These are phyloP conservation scores for Alloplasta piceator DNA, from an alignment of 2,888 invertebrate genomes.

Conservation along the genomic window DNA sequence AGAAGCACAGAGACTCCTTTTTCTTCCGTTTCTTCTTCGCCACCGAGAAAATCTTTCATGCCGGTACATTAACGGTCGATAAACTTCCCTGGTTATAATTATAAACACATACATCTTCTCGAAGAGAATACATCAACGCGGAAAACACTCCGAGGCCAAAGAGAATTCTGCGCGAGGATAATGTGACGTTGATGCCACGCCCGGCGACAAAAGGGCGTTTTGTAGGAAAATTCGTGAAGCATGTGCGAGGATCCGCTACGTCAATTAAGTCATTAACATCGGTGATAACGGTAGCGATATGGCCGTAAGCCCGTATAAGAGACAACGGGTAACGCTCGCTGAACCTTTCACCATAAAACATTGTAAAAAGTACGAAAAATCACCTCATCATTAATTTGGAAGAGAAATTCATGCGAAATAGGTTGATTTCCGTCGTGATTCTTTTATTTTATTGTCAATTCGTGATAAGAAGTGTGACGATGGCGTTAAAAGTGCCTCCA, in stretches of 20 bases:
- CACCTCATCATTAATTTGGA: too few relatives aligned
- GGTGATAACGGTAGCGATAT: constrained; percentile 64
- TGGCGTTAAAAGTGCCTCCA: too few relatives aligned
- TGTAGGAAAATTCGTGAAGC: constrained; percentile 28
- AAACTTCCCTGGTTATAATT: neutral
- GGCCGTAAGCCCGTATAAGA: neutral
- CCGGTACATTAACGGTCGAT: constrained; percentile 29
- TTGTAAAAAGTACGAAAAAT: too few relatives aligned
- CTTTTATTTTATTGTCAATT: too few relatives aligned
- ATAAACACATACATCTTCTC: neutral
- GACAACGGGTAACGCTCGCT: too few relatives aligned
- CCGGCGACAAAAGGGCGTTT: constrained; percentile 55
- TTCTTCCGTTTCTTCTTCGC: constrained; percentile 29
- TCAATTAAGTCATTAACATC: constrained; percentile 71
- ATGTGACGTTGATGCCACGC: constrained; percentile 10
- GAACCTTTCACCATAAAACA: too few relatives aligned
- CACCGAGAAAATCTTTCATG: constrained; percentile 39
- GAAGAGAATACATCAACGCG: neutral
- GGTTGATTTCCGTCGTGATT: too few relatives aligned
- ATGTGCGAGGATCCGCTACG: constrained; percentile 49
- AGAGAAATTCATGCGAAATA: too few relatives aligned
- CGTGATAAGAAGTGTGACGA: too few relatives aligned
- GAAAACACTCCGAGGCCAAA: neutral
- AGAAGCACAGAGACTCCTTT: too few relatives aligned
- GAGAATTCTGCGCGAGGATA: neutral